A percentile compares a stretch with the other conserved stretches of the same genome.
phyloP scores from a whole-genome alignment of 2,888 invertebrate genomes.

The Pterostichus madidus region DNA sequence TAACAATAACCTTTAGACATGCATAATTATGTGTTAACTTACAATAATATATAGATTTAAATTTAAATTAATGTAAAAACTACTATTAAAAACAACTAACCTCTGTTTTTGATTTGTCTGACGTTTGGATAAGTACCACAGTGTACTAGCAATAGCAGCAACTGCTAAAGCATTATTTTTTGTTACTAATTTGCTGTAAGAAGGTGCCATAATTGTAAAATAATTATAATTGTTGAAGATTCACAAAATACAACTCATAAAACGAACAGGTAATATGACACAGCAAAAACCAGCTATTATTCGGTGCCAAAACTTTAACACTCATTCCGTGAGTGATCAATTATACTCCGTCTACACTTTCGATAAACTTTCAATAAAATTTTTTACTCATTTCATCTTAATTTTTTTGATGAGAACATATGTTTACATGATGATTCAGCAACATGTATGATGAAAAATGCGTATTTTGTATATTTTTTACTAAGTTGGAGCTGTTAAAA shows the following conservation, averaged over 20 bases:
- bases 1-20: background rate
- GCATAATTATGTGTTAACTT: too few relatives aligned
- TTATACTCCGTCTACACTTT: slow-evolving; percentile 13
- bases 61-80: too few relatives aligned
- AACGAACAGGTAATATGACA: background rate
- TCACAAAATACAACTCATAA: slow-evolving; percentile 37
- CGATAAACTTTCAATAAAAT: slow-evolving; percentile 3
- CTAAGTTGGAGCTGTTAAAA: too few relatives aligned
- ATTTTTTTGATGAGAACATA: too few relatives aligned
- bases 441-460: too few relatives aligned
- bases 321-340: background rate
- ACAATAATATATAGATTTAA: too few relatives aligned
- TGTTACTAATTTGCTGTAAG: slow-evolving; percentile 86
- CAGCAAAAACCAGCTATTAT: background rate
- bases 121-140: slow-evolving; percentile 81
- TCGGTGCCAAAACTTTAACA: too few relatives aligned
- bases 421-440: too few relatives aligned
- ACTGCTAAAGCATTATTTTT: slow-evolving; percentile 83
- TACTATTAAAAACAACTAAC: too few relatives aligned
- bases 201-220: slow-evolving; percentile 83
- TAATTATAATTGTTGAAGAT: too few relatives aligned
- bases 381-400: too few relatives aligned
- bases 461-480: too few relatives aligned
- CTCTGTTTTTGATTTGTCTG: slow-evolving; percentile 79
- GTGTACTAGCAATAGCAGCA: slow-evolving; percentile 82